Evolutionary conservation across 1,140 invertebrate species (phyloP).

Genomic region (Brachionus calyciflorus): DNA sequence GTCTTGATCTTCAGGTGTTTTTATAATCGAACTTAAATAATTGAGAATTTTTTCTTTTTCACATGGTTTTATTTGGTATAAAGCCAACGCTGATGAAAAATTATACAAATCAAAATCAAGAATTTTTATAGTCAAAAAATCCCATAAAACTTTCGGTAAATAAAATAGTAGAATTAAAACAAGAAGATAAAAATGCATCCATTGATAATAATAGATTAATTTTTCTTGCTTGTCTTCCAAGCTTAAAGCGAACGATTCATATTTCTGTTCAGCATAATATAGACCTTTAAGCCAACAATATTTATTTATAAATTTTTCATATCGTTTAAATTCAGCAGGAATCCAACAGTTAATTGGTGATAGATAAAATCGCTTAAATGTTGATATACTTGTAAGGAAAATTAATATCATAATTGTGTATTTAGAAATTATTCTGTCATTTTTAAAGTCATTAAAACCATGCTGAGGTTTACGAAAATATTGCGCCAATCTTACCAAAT

Average conservation of each 20-base stretch:
- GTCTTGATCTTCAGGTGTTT: background rate
- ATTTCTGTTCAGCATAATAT: constrained; percentile 41
- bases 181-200: constrained; percentile 77
- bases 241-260: background rate
- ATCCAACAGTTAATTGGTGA: constrained; percentile 50
- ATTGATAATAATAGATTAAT: constrained; percentile 47
- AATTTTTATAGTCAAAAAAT: background rate
- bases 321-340: constrained; percentile 48
- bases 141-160: constrained; percentile 69
- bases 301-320: constrained; percentile 48
- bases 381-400: background rate
- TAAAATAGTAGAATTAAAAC: constrained; percentile 90
- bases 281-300: constrained; percentile 49
- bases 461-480: no score
- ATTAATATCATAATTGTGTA: background rate
- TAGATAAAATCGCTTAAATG: constrained; percentile 8
- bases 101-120: constrained; percentile 4
- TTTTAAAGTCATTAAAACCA: constrained; percentile 20
- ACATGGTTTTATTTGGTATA: background rate
- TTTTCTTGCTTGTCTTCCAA: background rate
- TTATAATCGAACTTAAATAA: background rate
- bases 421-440: background rate
- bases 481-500: no score
- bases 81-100: no score
- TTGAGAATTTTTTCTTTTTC: background rate